Conservation (phyloP, 2,888 invertebrate genomes). For the Eurois occulta region DNA sequence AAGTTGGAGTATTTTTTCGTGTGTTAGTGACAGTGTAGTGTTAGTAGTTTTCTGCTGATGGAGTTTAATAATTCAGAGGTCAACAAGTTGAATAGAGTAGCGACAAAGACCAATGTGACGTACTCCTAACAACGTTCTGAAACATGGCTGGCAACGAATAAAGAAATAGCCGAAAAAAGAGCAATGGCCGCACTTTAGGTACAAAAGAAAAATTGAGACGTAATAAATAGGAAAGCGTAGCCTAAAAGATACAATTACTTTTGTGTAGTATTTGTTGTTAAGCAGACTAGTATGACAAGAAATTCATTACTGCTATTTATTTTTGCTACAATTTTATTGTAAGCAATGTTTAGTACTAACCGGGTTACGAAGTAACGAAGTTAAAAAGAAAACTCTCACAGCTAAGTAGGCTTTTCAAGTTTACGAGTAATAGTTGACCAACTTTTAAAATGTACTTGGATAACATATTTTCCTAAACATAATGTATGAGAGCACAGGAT, state of each 20-base stretch:
- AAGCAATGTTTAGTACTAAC: too few relatives aligned
- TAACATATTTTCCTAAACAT: too few relatives aligned
- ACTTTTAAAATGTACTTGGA: too few relatives aligned
- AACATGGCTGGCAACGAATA: slow-evolving; percentile 31
- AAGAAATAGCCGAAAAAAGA: slow-evolving; percentile 22
- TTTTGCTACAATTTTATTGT: too few relatives aligned
- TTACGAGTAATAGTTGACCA: too few relatives aligned
- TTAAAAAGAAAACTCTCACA: too few relatives aligned
- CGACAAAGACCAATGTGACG: slow-evolving; percentile 45
- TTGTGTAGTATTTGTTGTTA: neutral
- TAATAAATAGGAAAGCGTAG: neutral
- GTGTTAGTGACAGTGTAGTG: slow-evolving; percentile 18
- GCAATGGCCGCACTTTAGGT: neutral
- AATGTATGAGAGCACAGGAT: too few relatives aligned
- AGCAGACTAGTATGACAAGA: too few relatives aligned
- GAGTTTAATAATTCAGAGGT: slow-evolving; percentile 53
- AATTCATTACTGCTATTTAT: too few relatives aligned
- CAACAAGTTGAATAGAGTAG: slow-evolving; percentile 50
- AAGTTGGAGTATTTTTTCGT: slow-evolving; percentile 38
- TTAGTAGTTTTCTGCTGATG: slow-evolving; percentile 45
- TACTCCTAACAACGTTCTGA: slow-evolving; percentile 26
- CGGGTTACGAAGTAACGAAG: too few relatives aligned
- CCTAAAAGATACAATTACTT: neutral
- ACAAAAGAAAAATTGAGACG: neutral
- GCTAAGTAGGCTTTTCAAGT: too few relatives aligned